Evolutionary conservation across 2,797 vertebrate species (phyloP).

Genomic region (Capromys pilorides): DNA sequence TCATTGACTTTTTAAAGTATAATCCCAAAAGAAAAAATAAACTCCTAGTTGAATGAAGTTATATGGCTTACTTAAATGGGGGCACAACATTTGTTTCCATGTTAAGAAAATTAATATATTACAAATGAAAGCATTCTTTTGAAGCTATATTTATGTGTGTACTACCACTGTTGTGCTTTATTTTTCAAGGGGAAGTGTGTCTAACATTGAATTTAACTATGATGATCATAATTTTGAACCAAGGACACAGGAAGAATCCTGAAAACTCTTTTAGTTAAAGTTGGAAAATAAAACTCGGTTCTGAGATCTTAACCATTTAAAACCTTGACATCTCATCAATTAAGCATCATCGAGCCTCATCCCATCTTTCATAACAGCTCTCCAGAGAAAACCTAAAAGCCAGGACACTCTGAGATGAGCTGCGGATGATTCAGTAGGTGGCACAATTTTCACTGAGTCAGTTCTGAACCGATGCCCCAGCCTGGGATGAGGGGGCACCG

Average conservation of each 20-base stretch:
- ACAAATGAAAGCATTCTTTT: not conserved
- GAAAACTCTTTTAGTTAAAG: slow-evolving; percentile 45
- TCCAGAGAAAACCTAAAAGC: slow-evolving; percentile 82
- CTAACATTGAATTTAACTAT: slow-evolving; percentile 25
- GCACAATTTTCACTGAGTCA: slow-evolving; percentile 84
- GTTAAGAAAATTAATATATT: slow-evolving; percentile 29
- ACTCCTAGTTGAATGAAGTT: not conserved
- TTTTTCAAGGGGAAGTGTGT: slow-evolving; percentile 19
- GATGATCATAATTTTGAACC: not conserved
- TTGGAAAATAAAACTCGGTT: slow-evolving; percentile 52
- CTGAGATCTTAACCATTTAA: slow-evolving; percentile 69
- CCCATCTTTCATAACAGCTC: slow-evolving; percentile 76
- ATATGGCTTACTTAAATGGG: not conserved
- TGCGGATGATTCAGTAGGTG: slow-evolving; percentile 82
- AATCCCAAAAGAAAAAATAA: slow-evolving; percentile 48
- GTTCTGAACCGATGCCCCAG: slow-evolving; percentile 82
- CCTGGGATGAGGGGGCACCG: slow-evolving; percentile 79
- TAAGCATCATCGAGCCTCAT: slow-evolving; percentile 68
- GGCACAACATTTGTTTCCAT: not conserved
- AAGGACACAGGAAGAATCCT: not conserved
- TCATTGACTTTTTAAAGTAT: slow-evolving; percentile 60
- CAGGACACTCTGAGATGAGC: slow-evolving; percentile 72
- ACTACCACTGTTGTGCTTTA: not conserved
- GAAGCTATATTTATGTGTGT: not conserved
- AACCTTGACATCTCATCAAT: slow-evolving; percentile 77